A percentile compares a stretch with the other conserved stretches of the same genome.
These are phyloP conservation scores for Acanthosepion esculentum DNA, from an alignment of 2,888 invertebrate genomes.

Conservation along the genomic window DNA sequence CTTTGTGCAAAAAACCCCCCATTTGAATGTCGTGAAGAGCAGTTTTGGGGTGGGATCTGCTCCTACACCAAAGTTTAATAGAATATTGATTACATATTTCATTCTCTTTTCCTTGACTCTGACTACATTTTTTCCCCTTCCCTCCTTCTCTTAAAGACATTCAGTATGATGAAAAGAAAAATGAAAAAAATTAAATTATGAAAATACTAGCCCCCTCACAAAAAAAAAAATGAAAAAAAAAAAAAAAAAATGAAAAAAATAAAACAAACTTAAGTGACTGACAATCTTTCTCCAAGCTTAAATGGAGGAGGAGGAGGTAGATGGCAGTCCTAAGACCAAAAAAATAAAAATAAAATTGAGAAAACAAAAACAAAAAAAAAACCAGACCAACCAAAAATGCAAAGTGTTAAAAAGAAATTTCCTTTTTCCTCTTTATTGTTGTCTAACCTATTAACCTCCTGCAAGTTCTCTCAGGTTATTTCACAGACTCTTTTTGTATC, in stretches of 20 bases:
- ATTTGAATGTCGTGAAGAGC: not conserved
- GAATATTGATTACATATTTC: not conserved
- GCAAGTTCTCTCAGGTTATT: conserved; percentile 33
- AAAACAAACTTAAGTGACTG: not conserved
- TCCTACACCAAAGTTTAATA: too few species aligned
- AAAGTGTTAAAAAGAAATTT: not conserved
- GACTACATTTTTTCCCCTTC: not conserved
- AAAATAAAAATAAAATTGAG: not conserved
- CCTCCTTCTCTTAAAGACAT: not conserved
- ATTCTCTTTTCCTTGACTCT: not conserved
- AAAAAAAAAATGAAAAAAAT: not conserved
- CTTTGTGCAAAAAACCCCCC: not conserved
- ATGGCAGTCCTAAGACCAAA: not conserved
- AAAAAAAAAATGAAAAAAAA: not conserved
- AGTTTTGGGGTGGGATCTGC: not conserved
- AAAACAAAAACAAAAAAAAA: not conserved
- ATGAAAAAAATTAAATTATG: not conserved
- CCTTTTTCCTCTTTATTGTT: not conserved
- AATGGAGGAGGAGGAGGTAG: not conserved
- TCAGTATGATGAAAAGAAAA: not conserved
- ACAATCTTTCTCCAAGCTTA: not conserved
- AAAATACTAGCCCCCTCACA: not conserved
- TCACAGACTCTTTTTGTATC: not conserved
- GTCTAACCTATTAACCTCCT: conserved; percentile 6
- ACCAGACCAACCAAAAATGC: not conserved